These are phyloP conservation scores for Sebastes hopkinsi DNA, from an alignment of 2,797 vertebrate genomes.

Conservation along the genomic window DNA sequence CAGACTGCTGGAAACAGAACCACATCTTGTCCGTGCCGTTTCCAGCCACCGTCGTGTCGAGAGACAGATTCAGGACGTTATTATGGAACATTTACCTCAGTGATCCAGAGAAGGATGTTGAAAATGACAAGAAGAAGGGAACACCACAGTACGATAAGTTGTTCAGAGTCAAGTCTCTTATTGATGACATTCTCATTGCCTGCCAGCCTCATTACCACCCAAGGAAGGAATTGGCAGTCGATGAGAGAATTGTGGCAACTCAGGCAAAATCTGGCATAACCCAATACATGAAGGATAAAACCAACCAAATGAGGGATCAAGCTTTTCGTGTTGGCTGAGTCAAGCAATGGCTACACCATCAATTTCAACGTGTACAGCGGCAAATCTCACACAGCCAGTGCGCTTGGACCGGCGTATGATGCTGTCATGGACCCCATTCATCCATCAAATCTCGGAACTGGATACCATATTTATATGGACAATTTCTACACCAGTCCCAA, in stretches of 20 bases:
- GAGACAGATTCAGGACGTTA: no score
- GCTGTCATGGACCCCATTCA: neutral
- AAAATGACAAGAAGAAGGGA: neutral
- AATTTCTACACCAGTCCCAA: constrained; percentile 3
- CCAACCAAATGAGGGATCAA: neutral
- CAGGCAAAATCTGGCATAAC: constrained; percentile 11
- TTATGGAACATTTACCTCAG: no score
- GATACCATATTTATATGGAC: constrained; percentile 15
- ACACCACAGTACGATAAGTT: neutral
- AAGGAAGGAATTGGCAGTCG: neutral
- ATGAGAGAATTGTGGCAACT: constrained; percentile 32
- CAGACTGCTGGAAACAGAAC: no score
- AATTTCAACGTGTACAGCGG: neutral
- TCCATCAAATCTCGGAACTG: no score
- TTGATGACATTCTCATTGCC: neutral
- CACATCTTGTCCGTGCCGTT: no score
- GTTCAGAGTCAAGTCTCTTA: constrained; percentile 10
- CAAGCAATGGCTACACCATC: neutral
- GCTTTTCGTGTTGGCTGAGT: neutral
- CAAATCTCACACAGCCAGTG: neutral
- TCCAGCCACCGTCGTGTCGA: no score
- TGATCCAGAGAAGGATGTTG: no score
- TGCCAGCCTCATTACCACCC: constrained; percentile 30
- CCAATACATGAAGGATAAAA: neutral
- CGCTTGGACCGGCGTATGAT: neutral